Conservation (phyloP, 2,113 vertebrate genomes). For the Eptesicus fuscus region DNA sequence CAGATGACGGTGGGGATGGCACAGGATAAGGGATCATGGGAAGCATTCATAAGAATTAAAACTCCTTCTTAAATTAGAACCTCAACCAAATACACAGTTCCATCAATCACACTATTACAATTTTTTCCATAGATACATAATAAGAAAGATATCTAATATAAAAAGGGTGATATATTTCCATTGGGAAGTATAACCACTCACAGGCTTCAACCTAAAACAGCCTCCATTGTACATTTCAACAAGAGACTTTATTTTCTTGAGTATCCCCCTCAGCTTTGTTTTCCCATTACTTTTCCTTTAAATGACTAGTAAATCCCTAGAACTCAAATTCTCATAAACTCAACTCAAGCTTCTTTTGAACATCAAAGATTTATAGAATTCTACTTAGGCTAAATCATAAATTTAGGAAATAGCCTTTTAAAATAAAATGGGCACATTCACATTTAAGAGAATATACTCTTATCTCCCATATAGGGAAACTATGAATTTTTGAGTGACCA, state of each 20-base stretch:
- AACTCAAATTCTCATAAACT: background rate
- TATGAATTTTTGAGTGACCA: background rate
- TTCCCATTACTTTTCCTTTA: conserved; percentile 1
- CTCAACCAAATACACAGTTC: background rate
- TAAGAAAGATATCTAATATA: background rate
- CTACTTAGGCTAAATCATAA: background rate
- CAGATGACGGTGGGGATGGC: background rate
- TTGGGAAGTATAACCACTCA: background rate
- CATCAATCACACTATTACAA: background rate
- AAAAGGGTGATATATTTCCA: background rate
- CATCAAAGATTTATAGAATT: background rate
- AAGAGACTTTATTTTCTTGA: background rate
- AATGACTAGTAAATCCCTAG: background rate
- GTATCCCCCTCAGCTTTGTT: background rate
- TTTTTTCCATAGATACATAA: background rate
- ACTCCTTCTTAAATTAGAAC: background rate
- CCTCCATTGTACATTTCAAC: background rate
- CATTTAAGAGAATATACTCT: background rate
- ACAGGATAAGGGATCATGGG: background rate
- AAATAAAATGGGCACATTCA: conserved; percentile 12
- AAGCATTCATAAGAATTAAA: background rate
- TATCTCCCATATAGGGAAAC: background rate
- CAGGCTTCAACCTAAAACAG: background rate
- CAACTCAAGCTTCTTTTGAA: background rate
- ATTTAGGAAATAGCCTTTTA: background rate